Base-by-base conservation (phyloP, 2,888 invertebrate species). In the Agrilus mali region DNA sequence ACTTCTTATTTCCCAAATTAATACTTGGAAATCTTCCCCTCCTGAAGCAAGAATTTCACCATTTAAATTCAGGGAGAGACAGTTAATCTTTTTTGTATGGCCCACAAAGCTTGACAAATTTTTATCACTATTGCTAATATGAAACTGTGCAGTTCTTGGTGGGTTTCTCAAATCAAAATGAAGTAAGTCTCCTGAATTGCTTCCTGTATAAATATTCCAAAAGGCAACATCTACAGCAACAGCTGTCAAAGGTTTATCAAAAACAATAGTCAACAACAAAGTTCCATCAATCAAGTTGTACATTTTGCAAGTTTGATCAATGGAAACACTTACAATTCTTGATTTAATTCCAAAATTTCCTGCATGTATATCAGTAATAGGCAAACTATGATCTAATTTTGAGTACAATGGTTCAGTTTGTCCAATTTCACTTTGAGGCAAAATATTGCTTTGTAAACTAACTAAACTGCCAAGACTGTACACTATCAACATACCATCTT, bases 401-500 rank as follows among this genome's bases (percentile, higher is more conserved):
- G 77, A 75, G 52, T 82, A 79, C 0, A 79, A 58, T 4, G 84
- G 82, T 48, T 77, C 75, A 2, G 61, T 55, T 53, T 74, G 72
- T 2, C 75, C 75, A 1, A 73, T 69, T 34, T 65, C 67, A n/a
- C 66, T 65, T 57, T 74, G 74, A 3, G 68, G 66, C 17, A 60
- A 47, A 35, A 53, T 53, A 43, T 55, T 60, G 39, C 56, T 60
- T 34, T 58, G 50, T 16, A 59, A 43, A 7, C 68, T 65, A 1
- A 78, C 66, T 0, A 83, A 69, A 38, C 72, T 71, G 0, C 75
- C 71, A 17, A 87, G 60, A 22, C 77, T 76, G 86, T 93, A 95
- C 0, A 85, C 79, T 52, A 88, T 75, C 1, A 92, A 78, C 57
- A 85, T 74, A 5, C 89, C 89, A 69, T 93, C 93, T 54, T 86